Conservation (phyloP, 2,113 vertebrate genomes). For the Limnothrissa miodon region DNA sequence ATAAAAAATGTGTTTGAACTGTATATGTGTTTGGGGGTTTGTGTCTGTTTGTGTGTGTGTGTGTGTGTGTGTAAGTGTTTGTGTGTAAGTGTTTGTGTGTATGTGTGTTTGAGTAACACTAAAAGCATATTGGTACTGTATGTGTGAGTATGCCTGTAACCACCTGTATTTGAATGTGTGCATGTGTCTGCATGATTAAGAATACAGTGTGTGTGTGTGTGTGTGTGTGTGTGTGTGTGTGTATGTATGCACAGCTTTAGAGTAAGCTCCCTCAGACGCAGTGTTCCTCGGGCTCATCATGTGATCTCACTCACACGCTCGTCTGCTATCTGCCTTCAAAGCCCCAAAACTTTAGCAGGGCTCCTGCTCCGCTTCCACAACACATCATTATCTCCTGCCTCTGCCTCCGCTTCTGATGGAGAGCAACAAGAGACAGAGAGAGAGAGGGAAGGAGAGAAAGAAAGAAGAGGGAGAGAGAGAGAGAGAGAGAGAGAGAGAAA, state of each 20-base stretch:
- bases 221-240: neutral
- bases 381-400: slow-evolving; percentile 34
- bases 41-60: neutral
- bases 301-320: neutral
- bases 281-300: slow-evolving; percentile 19
- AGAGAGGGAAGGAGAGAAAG: neutral
- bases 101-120: neutral
- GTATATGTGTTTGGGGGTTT: neutral
- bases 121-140: too few relatives aligned
- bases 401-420: neutral
- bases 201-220: too few relatives aligned
- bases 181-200: neutral
- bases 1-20: too few relatives aligned
- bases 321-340: slow-evolving; percentile 34
- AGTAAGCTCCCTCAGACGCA: slow-evolving; percentile 29
- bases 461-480: neutral
- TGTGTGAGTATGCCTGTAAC: neutral
- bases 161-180: neutral
- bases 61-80: neutral
- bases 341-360: slow-evolving; percentile 24
- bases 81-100: neutral
- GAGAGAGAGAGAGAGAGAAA: neutral
- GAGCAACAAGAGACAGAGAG: neutral
- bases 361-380: slow-evolving; percentile 30
- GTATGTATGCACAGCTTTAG: neutral